Evolutionary conservation across 1,140 invertebrate genomes (phyloP).

Genomic region (Cydia pomonella): DNA sequence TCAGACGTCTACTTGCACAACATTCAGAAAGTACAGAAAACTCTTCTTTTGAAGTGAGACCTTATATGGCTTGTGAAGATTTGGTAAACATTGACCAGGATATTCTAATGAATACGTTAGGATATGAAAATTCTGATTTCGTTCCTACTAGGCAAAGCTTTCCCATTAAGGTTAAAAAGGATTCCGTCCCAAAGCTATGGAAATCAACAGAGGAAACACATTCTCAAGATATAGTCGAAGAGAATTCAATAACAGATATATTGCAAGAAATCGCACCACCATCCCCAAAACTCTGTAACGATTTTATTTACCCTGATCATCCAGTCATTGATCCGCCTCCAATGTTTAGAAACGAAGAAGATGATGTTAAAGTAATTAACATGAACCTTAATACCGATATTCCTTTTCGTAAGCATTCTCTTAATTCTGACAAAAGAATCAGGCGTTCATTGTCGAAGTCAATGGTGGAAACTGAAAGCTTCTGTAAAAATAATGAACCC

Average conservation of each 20-base stretch:
- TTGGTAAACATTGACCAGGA: slow-evolving; percentile 83
- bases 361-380: slow-evolving; percentile 71
- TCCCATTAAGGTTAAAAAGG: slow-evolving; percentile 62
- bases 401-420: slow-evolving; percentile 75
- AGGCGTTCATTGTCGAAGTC: slow-evolving; percentile 71
- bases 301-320: slow-evolving; percentile 47
- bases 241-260: slow-evolving; percentile 51
- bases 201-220: slow-evolving; percentile 71
- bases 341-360: slow-evolving; percentile 79
- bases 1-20: slow-evolving; percentile 56
- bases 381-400: slow-evolving; percentile 69
- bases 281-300: slow-evolving; percentile 55
- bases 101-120: slow-evolving; percentile 71
- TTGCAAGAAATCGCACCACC: slow-evolving; percentile 69
- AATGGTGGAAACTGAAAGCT: slow-evolving; percentile 69
- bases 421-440: slow-evolving; percentile 78
- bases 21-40: slow-evolving; percentile 82
- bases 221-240: slow-evolving; percentile 49
- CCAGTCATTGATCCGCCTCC: slow-evolving; percentile 80
- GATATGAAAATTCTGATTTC: slow-evolving; percentile 62
- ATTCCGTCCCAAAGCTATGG: slow-evolving; percentile 62
- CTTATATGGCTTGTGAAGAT: slow-evolving; percentile 84
- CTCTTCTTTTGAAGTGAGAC: slow-evolving; percentile 81
- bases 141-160: slow-evolving; percentile 68
- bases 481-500: slow-evolving; percentile 51